phyloP scores from a whole-genome alignment of 2,113 vertebrate species.

The Cygnus atratus region DNA sequence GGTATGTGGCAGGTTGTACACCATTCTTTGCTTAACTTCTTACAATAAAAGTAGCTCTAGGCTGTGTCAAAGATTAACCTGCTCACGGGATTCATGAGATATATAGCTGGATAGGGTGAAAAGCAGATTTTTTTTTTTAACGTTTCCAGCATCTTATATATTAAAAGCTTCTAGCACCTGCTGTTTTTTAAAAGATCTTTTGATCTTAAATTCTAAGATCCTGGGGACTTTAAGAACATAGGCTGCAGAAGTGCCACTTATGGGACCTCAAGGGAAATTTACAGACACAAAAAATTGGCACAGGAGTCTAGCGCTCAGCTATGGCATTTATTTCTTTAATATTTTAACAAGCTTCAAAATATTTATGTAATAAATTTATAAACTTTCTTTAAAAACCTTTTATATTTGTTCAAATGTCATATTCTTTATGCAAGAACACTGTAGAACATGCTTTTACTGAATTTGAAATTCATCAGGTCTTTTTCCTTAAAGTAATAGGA shows the following conservation, averaged over 20 bases:
- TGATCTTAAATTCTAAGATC: constrained; percentile 50
- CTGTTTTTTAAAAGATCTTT: constrained; percentile 58
- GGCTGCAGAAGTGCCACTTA: constrained; percentile 7
- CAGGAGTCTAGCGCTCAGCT: neutral
- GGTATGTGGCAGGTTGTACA: constrained; percentile 13
- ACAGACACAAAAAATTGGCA: neutral
- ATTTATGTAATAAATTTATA: neutral
- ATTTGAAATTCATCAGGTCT: neutral
- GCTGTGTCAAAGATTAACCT: constrained; percentile 64
- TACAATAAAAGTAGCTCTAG: constrained; percentile 48
- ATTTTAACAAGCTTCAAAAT: constrained; percentile 22
- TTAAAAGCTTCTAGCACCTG: constrained; percentile 48
- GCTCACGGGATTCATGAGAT: neutral
- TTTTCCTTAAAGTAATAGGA: neutral
- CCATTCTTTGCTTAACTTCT: constrained; percentile 40
- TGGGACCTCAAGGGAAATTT: neutral
- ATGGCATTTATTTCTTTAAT: constrained; percentile 24
- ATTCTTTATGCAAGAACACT: neutral
- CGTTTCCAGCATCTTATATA: constrained; percentile 6
- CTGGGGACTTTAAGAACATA: constrained; percentile 33
- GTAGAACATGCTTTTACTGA: neutral
- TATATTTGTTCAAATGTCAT: neutral
- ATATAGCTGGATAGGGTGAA: neutral
- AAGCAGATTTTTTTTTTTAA: neutral
- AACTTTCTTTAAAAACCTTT: neutral